Evolutionary conservation across 2,888 invertebrate species (phyloP), one percentile per base, ranked within the genome.

Genomic region (Trissonchulus latispiculum): DNA sequence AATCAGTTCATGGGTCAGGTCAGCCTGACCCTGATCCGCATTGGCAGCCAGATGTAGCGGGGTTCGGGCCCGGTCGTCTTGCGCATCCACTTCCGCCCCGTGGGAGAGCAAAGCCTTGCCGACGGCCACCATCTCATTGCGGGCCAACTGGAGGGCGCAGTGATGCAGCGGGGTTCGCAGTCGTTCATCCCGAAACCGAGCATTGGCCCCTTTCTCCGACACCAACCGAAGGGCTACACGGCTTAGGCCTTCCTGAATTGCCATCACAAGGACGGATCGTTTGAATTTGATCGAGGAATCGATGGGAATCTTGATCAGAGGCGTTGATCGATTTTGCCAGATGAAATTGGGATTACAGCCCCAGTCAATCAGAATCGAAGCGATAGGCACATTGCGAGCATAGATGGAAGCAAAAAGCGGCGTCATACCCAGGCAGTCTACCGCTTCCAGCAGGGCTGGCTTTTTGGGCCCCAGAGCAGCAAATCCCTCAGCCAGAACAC

Each of bases 41-140:
- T 84, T 81, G 0, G 85, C 83, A 32, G 85, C 84, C 62, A 84
- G 76, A 78, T 87, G 86, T n/a, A 87, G 82, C 0, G 85, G 81
- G 0, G 85, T 85, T 61, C 83, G 78, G 37, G 80, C 78, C 28
- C 73, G 18, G 0, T 71, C 74, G 73, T 80, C 78, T 8, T 71
- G 15, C 71, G 74, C 36, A 62, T 1, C 48, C 18, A 35, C 29
- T 15, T 1, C 36, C 18, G 61, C 36, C 8, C 31, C 59, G n/a
- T 81, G 18, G 31, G 79, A 78, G 35, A 83, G 74, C 29, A 84
- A 74, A 31, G 78, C 74, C n/a, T 68, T 77, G 1, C 33, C 72
- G 2, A 31, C 36, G 32, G 28, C 1, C 67, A 32, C 67, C 2
- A 2, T 3, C 33, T n/a, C 69, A 33, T 15, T 36, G 8, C 2